A percentile compares a stretch with the other conserved stretches of the same genome.
These are phyloP conservation scores for Syngnathus floridae DNA, from an alignment of 2,113 vertebrate species.

Conservation along the genomic window DNA sequence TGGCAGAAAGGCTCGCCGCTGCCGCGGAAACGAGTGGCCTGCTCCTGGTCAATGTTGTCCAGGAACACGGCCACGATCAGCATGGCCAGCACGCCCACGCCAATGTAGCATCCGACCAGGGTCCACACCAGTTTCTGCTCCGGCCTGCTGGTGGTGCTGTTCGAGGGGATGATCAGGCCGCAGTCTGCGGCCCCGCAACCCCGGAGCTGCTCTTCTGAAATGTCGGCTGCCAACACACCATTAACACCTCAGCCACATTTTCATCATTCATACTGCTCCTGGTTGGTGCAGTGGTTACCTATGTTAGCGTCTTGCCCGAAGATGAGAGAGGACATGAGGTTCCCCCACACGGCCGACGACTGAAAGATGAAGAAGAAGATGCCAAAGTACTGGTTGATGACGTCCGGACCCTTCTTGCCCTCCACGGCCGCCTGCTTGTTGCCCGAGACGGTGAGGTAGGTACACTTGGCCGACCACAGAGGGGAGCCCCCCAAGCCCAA, in stretches of 20 bases:
- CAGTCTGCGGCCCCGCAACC: conserved; percentile 81
- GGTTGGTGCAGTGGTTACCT: conserved; percentile 64
- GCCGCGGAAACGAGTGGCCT: conserved; percentile 56
- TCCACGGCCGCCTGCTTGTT: conserved; percentile 63
- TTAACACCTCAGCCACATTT: background rate
- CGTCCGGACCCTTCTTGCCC: conserved; percentile 68
- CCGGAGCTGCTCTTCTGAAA: conserved; percentile 67
- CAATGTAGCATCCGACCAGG: conserved; percentile 84
- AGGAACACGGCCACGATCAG: conserved; percentile 78
- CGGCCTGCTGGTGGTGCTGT: conserved; percentile 58
- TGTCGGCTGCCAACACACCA: conserved; percentile 48
- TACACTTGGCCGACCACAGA: conserved; percentile 90
- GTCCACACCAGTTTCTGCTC: conserved; percentile 71
- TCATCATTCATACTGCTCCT: background rate
- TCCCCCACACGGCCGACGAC: conserved; percentile 88
- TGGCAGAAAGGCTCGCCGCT: conserved; percentile 65
- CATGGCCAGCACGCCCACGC: conserved; percentile 82
- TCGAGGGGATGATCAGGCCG: conserved; percentile 21
- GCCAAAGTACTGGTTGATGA: conserved; percentile 89
- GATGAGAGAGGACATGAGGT: conserved; percentile 91
- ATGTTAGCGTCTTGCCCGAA: conserved; percentile 71
- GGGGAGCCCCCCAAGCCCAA: conserved; percentile 88
- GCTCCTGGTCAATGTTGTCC: conserved; percentile 71
- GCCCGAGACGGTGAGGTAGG: conserved; percentile 83
- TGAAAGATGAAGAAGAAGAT: conserved; percentile 94